Conservation (phyloP, 2,888 invertebrate species). For the Parascotia fuliginaria region DNA sequence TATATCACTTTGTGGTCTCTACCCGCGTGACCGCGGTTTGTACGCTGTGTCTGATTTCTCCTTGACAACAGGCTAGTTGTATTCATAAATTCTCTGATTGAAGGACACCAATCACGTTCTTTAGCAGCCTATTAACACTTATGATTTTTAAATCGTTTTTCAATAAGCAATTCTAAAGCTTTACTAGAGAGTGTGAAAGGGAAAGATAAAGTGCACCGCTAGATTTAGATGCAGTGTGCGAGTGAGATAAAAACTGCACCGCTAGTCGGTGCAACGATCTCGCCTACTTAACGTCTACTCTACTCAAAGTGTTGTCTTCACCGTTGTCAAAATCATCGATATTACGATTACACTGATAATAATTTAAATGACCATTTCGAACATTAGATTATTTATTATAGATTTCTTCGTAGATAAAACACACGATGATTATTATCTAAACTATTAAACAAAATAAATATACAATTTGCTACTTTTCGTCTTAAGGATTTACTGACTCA, state of each 20-base stretch:
- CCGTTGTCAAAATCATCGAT: conserved; percentile 33
- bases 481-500: too few relatives aligned
- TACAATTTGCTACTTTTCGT: too few relatives aligned
- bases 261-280: conserved; percentile 66
- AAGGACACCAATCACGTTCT: conserved; percentile 40
- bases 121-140: conserved; percentile 43
- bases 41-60: conserved; percentile 22
- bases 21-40: conserved; percentile 14
- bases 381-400: too few relatives aligned
- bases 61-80: conserved; percentile 19
- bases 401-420: neutral
- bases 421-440: neutral
- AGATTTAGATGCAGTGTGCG: conserved; percentile 33
- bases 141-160: conserved; percentile 37
- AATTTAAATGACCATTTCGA: too few relatives aligned
- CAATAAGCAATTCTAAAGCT: conserved; percentile 32
- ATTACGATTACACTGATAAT: neutral
- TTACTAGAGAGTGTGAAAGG: conserved; percentile 32
- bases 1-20: conserved; percentile 47
- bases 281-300: conserved; percentile 56
- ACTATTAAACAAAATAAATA: too few relatives aligned
- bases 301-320: conserved; percentile 42
- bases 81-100: conserved; percentile 35
- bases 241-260: conserved; percentile 58
- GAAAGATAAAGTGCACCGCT: conserved; percentile 38